Conservation (phyloP, 2,888 invertebrate genomes). For the Drosophila merina region DNA sequence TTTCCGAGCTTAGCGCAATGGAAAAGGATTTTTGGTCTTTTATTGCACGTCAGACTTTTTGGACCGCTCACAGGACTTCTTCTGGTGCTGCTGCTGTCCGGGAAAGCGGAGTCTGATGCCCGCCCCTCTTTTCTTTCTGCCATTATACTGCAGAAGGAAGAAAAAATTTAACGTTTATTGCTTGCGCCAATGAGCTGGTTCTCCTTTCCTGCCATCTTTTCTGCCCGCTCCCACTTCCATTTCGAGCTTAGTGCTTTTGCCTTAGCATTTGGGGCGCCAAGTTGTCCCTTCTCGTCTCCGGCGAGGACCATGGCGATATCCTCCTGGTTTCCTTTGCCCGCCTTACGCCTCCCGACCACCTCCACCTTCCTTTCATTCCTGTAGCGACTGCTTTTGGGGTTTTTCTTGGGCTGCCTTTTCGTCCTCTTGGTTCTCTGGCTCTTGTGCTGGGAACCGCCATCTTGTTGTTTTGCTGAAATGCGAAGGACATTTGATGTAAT, state of each 20-base stretch:
- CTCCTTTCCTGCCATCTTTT: conserved; percentile 38
- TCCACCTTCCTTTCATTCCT: conserved; percentile 13
- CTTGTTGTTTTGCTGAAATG: conserved; percentile 80
- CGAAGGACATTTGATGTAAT: conserved; percentile 82
- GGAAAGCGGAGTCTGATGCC: conserved; percentile 27
- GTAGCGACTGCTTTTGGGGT: conserved; percentile 56
- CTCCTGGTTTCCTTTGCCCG: conserved; percentile 26
- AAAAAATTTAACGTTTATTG: conserved; percentile 80
- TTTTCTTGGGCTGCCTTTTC: conserved; percentile 64
- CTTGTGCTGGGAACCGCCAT: conserved; percentile 66
- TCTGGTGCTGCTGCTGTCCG: conserved; percentile 25
- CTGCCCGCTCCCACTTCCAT: conserved; percentile 14
- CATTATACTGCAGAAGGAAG: conserved; percentile 73
- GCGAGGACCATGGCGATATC: conserved; percentile 52
- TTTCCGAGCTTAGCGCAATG: conserved; percentile 78
- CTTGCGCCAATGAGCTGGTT: conserved; percentile 78
- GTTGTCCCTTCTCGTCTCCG: conserved; percentile 47
- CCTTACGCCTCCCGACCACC: conserved; percentile 8
- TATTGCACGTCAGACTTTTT: conserved; percentile 75
- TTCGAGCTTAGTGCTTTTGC: conserved; percentile 60
- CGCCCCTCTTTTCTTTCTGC: conserved; percentile 45
- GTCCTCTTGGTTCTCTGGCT: conserved; percentile 24
- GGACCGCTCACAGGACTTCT: conserved; percentile 62
- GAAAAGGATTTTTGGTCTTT: conserved; percentile 79
- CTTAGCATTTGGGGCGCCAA: conserved; percentile 73